phyloP scores from a whole-genome alignment of 2,797 vertebrate species.

The Alectoris magna region DNA sequence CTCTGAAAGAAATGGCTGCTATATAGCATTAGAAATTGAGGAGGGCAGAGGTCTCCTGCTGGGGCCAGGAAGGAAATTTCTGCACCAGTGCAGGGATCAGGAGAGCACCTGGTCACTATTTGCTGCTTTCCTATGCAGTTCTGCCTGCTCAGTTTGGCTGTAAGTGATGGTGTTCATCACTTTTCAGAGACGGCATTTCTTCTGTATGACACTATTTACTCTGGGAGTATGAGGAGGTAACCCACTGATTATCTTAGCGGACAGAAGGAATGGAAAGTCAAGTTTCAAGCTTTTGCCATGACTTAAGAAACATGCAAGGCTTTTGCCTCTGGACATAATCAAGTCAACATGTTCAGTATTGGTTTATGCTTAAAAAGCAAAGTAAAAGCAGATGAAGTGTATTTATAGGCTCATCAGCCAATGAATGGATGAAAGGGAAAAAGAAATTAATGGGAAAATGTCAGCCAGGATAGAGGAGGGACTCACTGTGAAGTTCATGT shows the following conservation, averaged over 20 bases:
- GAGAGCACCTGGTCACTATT: constrained; percentile 41
- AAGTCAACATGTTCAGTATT: constrained; percentile 79
- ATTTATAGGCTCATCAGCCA: constrained; percentile 82
- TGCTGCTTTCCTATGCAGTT: not conserved
- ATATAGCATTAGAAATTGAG: not conserved
- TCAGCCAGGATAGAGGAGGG: constrained; percentile 76
- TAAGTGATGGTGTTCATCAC: constrained; percentile 25
- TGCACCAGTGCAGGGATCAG: not conserved
- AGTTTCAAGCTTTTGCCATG: constrained; percentile 74
- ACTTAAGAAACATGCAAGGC: constrained; percentile 71
- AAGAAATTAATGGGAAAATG: constrained; percentile 80
- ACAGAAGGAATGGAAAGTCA: constrained; percentile 75
- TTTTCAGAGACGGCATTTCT: constrained; percentile 59
- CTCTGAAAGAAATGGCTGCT: not conserved
- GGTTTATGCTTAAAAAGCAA: constrained; percentile 82
- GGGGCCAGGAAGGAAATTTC: not conserved
- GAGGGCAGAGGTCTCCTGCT: constrained; percentile 28
- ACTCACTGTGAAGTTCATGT: constrained; percentile 73
- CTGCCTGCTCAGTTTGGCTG: not conserved
- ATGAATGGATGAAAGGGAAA: constrained; percentile 80
- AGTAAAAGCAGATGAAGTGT: constrained; percentile 84
- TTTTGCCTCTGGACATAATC: constrained; percentile 81
- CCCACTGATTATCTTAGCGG: constrained; percentile 39
- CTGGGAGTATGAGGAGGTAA: constrained; percentile 30
- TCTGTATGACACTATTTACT: constrained; percentile 43